Evolutionary conservation across 2,797 vertebrate species (phyloP), one percentile per base, ranked within the genome.

Genomic region (Pelochelys cantorii): DNA sequence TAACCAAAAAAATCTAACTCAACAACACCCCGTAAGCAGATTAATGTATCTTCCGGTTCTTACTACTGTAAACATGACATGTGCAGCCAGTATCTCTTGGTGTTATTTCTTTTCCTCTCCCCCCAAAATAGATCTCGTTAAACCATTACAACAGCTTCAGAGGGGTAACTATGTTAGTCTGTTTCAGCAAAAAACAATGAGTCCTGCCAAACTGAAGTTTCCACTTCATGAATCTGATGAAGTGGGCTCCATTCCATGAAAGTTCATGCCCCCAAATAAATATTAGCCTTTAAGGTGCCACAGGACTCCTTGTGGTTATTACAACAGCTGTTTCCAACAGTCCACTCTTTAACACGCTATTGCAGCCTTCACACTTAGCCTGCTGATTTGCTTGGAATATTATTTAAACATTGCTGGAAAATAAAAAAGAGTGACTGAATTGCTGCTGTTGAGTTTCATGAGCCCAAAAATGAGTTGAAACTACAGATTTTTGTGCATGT

Each of bases 271-370:
- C 53, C 53, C 53, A 54, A 54, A 54, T 54, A 54, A 14, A 54
- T 54, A 15, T 54, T 54, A 54, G 53, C 14, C 53, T 54, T 54
- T 54, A 54, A 54, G 11, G 53, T 14, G 53, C 53, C 53, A 54
- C 14, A 54, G 53, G 53, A 54, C 53, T 54, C 53, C 53, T 54
- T 48, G 42, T 48, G 14, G 53, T 54, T 52, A n/a, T 86, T 90
- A 68, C 59, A 94, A 57, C 22, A 89, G 14, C 11, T 86, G 17
- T 77, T 94, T 91, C 88, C 56, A 92, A 53, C 81, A 82, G 42
- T 93, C 89, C 53, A 48, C 5, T 23, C 62, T 82, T 82, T 81
- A 89, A 85, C 5, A 11, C 54, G 74, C 79, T 87, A 90, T 25
- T 90, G 71, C 7, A 89, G 90, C 81, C 83, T 83, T 83, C 81